Conservation (phyloP, 92 coral and sea anemone species). For the Blastomussa wellsi region DNA sequence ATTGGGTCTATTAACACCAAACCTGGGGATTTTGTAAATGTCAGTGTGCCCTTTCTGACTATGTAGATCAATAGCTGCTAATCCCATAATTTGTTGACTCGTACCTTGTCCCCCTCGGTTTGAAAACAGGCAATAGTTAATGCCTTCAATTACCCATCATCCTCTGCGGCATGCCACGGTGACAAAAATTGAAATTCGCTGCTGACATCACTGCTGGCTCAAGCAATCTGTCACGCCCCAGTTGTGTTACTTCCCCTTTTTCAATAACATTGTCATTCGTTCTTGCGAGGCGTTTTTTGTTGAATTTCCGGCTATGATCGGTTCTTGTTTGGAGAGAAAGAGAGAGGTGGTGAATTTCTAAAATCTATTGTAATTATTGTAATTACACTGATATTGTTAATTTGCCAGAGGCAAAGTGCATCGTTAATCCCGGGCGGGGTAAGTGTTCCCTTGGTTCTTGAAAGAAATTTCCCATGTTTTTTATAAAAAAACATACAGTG, state of each 20-base stretch:
- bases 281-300: not conserved
- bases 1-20: too few relatives aligned
- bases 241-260: not conserved
- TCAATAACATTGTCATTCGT: not conserved
- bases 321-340: not conserved
- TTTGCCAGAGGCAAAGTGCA: not conserved
- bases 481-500: too few relatives aligned
- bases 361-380: not conserved
- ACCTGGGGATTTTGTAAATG: too few relatives aligned
- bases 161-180: conserved; percentile 1
- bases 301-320: not conserved
- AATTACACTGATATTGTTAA: not conserved
- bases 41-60: too few relatives aligned
- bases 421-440: not conserved
- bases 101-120: too few relatives aligned
- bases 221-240: not conserved
- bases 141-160: not conserved
- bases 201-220: conserved; percentile 23
- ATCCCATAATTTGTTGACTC: too few relatives aligned
- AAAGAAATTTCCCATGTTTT: too few relatives aligned
- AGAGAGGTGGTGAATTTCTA: not conserved
- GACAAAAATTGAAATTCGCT: not conserved
- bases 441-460: too few relatives aligned
- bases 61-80: too few relatives aligned
- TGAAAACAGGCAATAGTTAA: too few relatives aligned